These are phyloP conservation scores for Poecilus cupreus DNA, from an alignment of 2,888 invertebrate species.

Conservation along the genomic window DNA sequence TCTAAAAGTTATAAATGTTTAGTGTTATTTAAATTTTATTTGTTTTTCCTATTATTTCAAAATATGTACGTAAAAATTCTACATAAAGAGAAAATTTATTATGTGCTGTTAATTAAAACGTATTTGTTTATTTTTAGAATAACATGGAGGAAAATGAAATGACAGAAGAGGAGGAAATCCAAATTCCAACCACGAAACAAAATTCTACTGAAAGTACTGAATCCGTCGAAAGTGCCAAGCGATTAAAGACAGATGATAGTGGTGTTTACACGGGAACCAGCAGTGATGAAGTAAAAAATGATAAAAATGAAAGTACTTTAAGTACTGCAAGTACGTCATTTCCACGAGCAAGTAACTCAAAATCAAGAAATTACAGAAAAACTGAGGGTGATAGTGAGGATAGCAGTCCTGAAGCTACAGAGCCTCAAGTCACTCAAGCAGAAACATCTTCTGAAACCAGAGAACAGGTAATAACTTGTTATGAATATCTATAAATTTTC, in stretches of 20 bases:
- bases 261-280: constrained; percentile 52
- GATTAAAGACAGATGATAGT: constrained; percentile 66
- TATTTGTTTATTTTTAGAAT: constrained; percentile 66
- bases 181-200: constrained; percentile 41
- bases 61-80: constrained; percentile 9
- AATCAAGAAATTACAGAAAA: constrained; percentile 66
- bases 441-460: neutral
- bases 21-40: constrained; percentile 25
- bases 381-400: constrained; percentile 28
- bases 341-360: constrained; percentile 64
- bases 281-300: constrained; percentile 52
- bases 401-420: constrained; percentile 30
- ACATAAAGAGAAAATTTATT: neutral
- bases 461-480: constrained; percentile 27
- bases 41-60: constrained; percentile 29
- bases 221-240: constrained; percentile 64
- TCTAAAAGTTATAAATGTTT: constrained; percentile 22
- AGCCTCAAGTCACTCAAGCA: neutral
- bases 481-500: neutral
- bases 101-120: constrained; percentile 44
- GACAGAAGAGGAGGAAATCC: constrained; percentile 64
- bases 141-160: constrained; percentile 65
- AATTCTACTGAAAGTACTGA: constrained; percentile 57
- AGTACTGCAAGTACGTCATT: constrained; percentile 61
- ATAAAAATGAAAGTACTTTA: constrained; percentile 10